Base-by-base conservation (phyloP, 2,888 invertebrate genomes). In the Alviniconcha strummeri region DNA sequence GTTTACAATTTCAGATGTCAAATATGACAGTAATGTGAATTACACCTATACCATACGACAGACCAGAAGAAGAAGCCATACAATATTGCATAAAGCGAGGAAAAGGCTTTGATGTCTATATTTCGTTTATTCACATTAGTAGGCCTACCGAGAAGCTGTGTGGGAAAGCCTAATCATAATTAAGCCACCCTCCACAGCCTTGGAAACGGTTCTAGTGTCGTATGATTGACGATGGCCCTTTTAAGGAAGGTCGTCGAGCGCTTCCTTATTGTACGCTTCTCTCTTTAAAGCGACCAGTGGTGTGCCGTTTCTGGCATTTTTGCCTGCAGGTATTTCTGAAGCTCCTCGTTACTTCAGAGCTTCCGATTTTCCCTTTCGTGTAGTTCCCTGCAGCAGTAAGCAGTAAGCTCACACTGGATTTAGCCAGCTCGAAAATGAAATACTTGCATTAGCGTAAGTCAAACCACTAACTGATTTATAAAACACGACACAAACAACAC, bases 341-440 rank as follows among this genome's bases (percentile, higher is more conserved):
- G 64, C 64, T 64, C 64, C 15, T 9, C 15, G 9, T 64, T 64
- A 9, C 64, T 15, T 64, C 64, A 9, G 64, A 82, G 64, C 13
- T n/a, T 82, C 17, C 75, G 74, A 75, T 36, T 84, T n/a, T 78
- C 81, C 52, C 15, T 79, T 11, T 57, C 78, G 64, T 4, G 9
- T 64, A 64, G 64, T 9, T 13, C 64, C 9, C 64, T 13, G n/a
- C 13, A 67, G n/a, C 13, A 11, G n/a, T 15, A 57, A 52, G 19
- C 79, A 79, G 52, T 52, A 76, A 55, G 11, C 15, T 11, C 13
- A n/a, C 67, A 67, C 5, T 11, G 13, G 67, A 17, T 67, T 67
- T 67, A 9, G 11, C 64, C 64, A 11, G 5, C 54, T 55, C 74
- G 4, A 2, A 19, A 72, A 19, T 8, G 3, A 17, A 9, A 74